A percentile compares a stretch with the other conserved stretches of the same genome.
Conservation (phyloP, 2,797 vertebrate genomes). For the Gymnoscopelus microlampas region DNA sequence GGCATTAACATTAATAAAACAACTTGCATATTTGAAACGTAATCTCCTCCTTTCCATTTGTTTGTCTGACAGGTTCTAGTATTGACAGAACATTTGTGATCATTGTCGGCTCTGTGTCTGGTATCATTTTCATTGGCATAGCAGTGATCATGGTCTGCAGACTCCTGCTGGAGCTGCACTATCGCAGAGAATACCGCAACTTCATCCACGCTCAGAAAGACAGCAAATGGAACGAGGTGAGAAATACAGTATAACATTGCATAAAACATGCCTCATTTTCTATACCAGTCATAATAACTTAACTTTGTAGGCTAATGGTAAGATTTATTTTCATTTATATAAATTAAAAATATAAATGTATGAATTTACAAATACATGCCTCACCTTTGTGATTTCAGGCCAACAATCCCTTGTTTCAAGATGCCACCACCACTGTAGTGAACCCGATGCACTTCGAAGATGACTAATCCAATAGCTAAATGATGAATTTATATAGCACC, state of each 20-base stretch:
- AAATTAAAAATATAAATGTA: no score
- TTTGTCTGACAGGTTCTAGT: conserved; percentile 31
- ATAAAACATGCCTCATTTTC: not conserved
- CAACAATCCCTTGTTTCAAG: conserved; percentile 80
- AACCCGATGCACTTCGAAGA: conserved; percentile 69
- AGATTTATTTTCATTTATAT: no score
- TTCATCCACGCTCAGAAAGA: conserved; percentile 70
- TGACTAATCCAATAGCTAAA: not conserved
- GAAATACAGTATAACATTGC: not conserved
- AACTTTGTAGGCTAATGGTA: no score
- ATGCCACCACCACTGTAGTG: conserved; percentile 76
- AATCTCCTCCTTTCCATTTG: not conserved
- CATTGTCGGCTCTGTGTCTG: conserved; percentile 63
- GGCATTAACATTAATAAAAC: no score
- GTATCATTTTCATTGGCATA: conserved; percentile 73
- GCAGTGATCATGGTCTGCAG: conserved; percentile 71
- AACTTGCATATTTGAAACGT: not conserved
- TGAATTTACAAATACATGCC: no score
- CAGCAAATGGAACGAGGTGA: conserved; percentile 77
- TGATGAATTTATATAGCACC: no score
- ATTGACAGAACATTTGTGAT: conserved; percentile 63
- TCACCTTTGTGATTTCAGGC: conserved; percentile 12
- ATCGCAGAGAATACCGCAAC: conserved; percentile 72
- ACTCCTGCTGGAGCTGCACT: conserved; percentile 69
- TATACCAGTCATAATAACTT: no score